Evolutionary conservation across 2,888 invertebrate species (phyloP).

Genomic region (Ctenicera cuprea): DNA sequence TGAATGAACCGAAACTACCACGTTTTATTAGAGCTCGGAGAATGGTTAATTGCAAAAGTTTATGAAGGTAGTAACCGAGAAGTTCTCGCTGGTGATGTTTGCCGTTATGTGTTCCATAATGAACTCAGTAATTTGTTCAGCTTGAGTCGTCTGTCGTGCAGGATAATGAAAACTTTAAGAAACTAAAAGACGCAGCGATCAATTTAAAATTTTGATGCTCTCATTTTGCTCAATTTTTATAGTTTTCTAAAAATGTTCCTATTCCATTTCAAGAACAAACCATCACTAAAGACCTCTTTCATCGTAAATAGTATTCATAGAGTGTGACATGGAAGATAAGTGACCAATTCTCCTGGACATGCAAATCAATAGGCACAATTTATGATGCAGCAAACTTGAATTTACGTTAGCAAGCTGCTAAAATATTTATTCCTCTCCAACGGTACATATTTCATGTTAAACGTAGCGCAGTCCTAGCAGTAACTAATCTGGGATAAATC

Average conservation of each 20-base stretch:
- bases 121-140: slow-evolving; percentile 5
- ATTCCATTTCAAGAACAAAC: no score
- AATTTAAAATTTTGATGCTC: no score
- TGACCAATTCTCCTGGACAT: no score
- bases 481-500: slow-evolving; percentile 6
- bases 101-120: background rate
- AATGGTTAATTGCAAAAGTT: slow-evolving; percentile 5
- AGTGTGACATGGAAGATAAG: no score
- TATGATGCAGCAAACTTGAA: background rate
- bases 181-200: no score
- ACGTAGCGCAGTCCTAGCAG: background rate
- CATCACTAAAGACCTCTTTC: no score
- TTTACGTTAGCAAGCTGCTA: background rate
- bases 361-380: background rate
- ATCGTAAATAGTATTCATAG: no score
- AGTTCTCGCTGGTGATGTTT: background rate
- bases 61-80: background rate
- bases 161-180: no score
- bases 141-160: background rate
- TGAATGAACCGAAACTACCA: background rate
- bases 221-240: no score
- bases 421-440: slow-evolving; percentile 22
- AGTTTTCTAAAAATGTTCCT: no score
- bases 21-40: slow-evolving; percentile 3
- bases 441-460: background rate